These are phyloP conservation scores for Peucedramus taeniatus DNA, from an alignment of 2,113 vertebrate species.

Conservation along the genomic window DNA sequence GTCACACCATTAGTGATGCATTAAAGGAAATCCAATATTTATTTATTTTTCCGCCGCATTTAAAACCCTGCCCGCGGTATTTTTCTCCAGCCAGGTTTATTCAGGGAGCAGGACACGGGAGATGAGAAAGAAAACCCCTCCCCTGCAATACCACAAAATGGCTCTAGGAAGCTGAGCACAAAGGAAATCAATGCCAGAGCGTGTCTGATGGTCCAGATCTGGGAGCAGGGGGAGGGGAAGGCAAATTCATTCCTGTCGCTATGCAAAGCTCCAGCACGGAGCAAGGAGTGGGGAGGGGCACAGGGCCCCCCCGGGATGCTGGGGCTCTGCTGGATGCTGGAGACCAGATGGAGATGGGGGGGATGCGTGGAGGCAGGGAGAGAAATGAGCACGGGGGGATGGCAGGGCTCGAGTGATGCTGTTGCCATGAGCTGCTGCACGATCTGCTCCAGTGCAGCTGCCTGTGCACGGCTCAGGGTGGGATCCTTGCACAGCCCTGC, in stretches of 20 bases:
- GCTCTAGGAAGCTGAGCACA: conserved; percentile 23
- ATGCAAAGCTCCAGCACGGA: background rate
- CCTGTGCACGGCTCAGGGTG: accelerated
- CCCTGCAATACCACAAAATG: background rate
- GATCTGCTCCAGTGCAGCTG: background rate
- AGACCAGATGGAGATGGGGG: background rate
- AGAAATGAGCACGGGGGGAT: background rate
- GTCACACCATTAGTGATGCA: background rate
- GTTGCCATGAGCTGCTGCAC: background rate
- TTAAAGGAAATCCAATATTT: background rate
- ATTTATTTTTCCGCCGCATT: background rate
- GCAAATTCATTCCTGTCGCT: background rate
- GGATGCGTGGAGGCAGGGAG: background rate
- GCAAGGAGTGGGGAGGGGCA: background rate
- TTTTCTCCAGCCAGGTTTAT: background rate
- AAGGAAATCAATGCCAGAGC: background rate
- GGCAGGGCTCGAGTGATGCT: background rate
- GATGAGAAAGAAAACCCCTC: background rate
- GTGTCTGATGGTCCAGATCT: background rate
- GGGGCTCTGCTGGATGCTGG: background rate
- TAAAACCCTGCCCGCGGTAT: background rate
- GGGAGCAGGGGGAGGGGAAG: conserved; percentile 10
- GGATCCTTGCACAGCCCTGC: background rate
- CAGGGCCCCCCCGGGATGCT: background rate
- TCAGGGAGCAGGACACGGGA: background rate